Conservation (phyloP, 2,113 vertebrate genomes). For the Sialia sialis region DNA sequence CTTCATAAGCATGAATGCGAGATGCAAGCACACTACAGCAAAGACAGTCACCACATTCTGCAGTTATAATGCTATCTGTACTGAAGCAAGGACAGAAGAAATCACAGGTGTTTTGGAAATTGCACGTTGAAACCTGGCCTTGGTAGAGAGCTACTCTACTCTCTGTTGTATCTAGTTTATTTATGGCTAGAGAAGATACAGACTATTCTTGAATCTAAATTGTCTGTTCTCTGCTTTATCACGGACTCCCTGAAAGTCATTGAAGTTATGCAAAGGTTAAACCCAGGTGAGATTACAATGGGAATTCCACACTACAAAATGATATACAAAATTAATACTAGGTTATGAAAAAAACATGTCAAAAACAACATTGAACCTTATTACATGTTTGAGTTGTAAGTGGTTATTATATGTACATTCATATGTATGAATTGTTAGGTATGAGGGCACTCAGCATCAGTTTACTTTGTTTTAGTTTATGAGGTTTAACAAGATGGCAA, state of each 20-base stretch:
- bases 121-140: neutral
- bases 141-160: neutral
- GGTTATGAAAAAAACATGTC: neutral
- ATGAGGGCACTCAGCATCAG: neutral
- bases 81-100: neutral
- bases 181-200: neutral
- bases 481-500: neutral
- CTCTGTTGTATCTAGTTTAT: neutral
- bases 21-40: neutral
- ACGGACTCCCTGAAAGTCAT: neutral
- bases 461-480: conserved; percentile 24
- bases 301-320: neutral
- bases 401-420: neutral
- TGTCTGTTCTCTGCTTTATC: neutral
- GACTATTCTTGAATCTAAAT: neutral
- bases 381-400: neutral
- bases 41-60: neutral
- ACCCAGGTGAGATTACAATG: neutral
- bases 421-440: neutral
- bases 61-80: neutral
- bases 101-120: neutral
- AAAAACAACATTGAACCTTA: neutral
- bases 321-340: neutral
- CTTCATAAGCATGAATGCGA: neutral
- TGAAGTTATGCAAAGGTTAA: neutral